Evolutionary conservation across 1,140 invertebrate genomes (phyloP).

Genomic region (Saxidomus purpurata): DNA sequence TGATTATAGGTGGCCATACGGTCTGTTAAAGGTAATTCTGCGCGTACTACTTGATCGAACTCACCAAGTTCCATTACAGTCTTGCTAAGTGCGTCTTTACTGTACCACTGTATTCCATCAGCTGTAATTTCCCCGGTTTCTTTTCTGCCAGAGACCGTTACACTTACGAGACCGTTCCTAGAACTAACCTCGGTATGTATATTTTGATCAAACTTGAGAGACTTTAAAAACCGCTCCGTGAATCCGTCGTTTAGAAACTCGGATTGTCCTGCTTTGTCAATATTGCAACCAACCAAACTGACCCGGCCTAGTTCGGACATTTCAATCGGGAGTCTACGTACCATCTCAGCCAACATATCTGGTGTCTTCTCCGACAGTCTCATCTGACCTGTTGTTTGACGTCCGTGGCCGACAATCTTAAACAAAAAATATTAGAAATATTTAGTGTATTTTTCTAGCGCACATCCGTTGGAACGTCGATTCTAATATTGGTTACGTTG

Average conservation of each 20-base stretch:
- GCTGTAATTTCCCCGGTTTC: neutral
- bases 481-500: no score
- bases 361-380: neutral
- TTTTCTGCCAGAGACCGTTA: neutral
- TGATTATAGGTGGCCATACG: neutral
- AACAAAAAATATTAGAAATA: no score
- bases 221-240: neutral
- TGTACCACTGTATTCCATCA: neutral
- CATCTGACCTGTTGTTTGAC: neutral
- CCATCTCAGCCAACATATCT: neutral
- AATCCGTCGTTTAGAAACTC: neutral
- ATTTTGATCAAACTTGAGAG: neutral
- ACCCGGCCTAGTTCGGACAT: neutral
- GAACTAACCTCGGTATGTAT: neutral
- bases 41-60: neutral
- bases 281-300: neutral
- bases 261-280: neutral
- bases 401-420: constrained; percentile 1
- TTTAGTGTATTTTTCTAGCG: no score
- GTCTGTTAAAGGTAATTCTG: neutral
- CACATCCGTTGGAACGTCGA: no score
- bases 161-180: neutral
- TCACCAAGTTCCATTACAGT: neutral
- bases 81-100: neutral
- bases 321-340: neutral